Conservation (phyloP, 2,888 invertebrate species). For the Eupithecia abbreviata region DNA sequence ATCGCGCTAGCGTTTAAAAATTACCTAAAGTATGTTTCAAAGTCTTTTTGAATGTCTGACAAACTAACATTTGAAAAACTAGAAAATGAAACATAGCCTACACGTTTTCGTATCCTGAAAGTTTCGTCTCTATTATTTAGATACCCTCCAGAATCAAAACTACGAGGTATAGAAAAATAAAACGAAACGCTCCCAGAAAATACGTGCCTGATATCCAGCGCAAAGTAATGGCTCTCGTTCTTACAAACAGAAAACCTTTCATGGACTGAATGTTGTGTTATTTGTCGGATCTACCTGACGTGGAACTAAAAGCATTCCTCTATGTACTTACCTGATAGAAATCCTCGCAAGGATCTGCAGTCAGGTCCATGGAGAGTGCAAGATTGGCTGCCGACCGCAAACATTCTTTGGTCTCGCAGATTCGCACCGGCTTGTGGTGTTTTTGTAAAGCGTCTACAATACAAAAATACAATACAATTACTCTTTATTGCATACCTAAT, state of each 20-base stretch:
- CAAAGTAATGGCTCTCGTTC: neutral
- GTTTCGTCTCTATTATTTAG: no score
- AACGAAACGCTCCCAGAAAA: neutral
- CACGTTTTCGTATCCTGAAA: no score
- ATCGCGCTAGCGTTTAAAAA: no score
- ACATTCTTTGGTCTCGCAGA: constrained; percentile 88
- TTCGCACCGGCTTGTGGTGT: constrained; percentile 57
- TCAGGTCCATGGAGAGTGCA: constrained; percentile 88
- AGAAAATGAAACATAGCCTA: neutral
- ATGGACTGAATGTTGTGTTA: neutral
- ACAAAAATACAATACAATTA: neutral
- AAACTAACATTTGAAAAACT: neutral
- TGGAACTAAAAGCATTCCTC: neutral
- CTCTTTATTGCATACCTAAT: no score
- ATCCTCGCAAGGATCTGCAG: constrained; percentile 90
- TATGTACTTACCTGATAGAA: constrained; percentile 86
- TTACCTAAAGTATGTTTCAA: no score
- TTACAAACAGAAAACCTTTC: neutral
- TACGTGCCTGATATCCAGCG: neutral
- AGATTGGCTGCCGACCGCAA: constrained; percentile 89
- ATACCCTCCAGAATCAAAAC: neutral
- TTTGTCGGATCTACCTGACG: neutral
- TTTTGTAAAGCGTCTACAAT: constrained; percentile 63
- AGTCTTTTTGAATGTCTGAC: neutral
- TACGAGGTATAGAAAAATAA: neutral